Conservation (phyloP, 2,888 invertebrate species). For the Parnassius orleans region DNA sequence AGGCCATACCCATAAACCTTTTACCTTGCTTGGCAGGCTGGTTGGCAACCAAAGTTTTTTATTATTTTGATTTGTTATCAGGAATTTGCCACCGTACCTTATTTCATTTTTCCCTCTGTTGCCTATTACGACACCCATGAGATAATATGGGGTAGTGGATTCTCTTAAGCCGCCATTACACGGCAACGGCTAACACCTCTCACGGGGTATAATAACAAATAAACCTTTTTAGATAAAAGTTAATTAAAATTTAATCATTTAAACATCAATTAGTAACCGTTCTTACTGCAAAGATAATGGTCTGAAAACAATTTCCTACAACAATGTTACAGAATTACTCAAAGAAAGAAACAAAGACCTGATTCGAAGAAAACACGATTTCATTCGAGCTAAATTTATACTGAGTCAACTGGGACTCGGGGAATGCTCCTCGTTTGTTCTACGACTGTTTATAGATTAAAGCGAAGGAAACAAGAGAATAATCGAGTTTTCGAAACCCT, state of each 20-base stretch:
- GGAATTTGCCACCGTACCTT: too few species aligned
- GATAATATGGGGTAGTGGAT: too few species aligned
- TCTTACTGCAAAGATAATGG: constrained; percentile 3
- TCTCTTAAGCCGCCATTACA: too few species aligned
- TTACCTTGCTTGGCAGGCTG: too few species aligned
- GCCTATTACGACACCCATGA: too few species aligned
- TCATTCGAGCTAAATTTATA: constrained; percentile 12
- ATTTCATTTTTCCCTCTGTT: too few species aligned
- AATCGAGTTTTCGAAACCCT: constrained; percentile 9
- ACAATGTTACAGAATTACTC: constrained; percentile 4
- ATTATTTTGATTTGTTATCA: too few species aligned
- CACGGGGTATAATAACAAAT: too few species aligned
- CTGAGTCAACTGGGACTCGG: constrained; percentile 6
- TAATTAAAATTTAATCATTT: too few species aligned
- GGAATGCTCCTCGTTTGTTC: constrained; percentile 8
- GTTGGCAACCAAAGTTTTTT: too few species aligned
- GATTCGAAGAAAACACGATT: constrained; percentile 12
- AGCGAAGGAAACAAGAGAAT: constrained; percentile 15
- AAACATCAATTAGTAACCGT: background rate
- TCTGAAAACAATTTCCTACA: constrained; percentile 13
- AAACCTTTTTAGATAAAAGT: background rate
- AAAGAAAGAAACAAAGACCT: constrained; percentile 14
- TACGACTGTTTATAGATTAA: constrained; percentile 14
- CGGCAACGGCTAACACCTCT: too few species aligned
- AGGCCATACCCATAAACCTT: too few species aligned